A percentile compares a stretch with the other conserved stretches of the same genome.
Evolutionary conservation across 1,140 invertebrate species (phyloP).

Genomic region (Drosophila parvula): DNA sequence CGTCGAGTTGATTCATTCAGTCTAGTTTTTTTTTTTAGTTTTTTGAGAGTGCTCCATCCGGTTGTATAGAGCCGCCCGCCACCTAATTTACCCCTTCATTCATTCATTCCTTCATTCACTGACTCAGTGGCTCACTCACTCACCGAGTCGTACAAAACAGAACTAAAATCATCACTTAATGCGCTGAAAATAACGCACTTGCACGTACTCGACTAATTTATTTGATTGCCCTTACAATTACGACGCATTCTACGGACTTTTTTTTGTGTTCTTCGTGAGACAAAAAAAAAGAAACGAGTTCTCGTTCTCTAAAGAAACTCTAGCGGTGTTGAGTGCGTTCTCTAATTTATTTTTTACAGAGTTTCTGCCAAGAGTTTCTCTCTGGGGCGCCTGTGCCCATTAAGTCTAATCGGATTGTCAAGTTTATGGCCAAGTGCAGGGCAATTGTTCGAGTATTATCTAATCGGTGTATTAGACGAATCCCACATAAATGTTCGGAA

Average conservation of each 20-base stretch:
- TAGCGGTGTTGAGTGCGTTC: not conserved
- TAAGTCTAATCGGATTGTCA: constrained; percentile 31
- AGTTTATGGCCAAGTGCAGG: constrained; percentile 40
- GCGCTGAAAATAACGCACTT: constrained; percentile 77
- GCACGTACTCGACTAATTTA: constrained; percentile 79
- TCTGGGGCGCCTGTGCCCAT: not conserved
- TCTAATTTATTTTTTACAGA: constrained; percentile 18
- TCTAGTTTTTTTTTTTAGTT: constrained; percentile 36
- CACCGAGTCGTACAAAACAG: constrained; percentile 34
- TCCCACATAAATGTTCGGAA: constrained; percentile 2
- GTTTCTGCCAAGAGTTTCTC: not conserved
- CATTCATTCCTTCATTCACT: constrained; percentile 14
- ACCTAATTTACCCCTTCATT: constrained; percentile 28
- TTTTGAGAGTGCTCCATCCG: constrained; percentile 39
- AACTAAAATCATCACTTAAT: constrained; percentile 66
- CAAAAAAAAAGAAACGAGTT: constrained; percentile 6
- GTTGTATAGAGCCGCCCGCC: constrained; percentile 3
- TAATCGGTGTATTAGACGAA: constrained; percentile 25
- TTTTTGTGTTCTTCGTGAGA: not conserved
- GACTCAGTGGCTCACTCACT: constrained; percentile 40
- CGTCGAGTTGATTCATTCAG: constrained; percentile 68
- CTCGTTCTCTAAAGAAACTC: constrained; percentile 13
- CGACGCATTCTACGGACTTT: constrained; percentile 7
- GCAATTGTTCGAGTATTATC: constrained; percentile 27
- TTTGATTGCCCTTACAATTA: constrained; percentile 74